A percentile compares a stretch with the other conserved stretches of the same genome.
These are phyloP conservation scores for Pseudocheirus occidentalis DNA, from an alignment of 2,797 vertebrate species.

Conservation along the genomic window DNA sequence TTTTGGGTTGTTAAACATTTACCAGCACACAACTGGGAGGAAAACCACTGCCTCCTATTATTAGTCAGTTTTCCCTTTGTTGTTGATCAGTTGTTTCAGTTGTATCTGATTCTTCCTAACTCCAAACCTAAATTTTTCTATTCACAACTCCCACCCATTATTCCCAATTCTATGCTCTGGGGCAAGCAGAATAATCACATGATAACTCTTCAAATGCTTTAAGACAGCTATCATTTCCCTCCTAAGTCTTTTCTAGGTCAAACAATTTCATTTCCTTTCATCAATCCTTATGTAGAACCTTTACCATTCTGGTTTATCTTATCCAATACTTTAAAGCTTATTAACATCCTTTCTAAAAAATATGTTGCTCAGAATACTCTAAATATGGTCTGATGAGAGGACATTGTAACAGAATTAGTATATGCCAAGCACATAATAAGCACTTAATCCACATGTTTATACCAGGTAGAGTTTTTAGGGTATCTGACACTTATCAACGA, in stretches of 20 bases:
- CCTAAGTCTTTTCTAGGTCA: background rate
- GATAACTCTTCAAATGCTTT: background rate
- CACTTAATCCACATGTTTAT: background rate
- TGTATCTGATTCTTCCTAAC: background rate
- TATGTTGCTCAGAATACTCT: background rate
- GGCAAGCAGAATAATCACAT: background rate
- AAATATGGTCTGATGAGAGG: background rate
- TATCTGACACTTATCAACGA: background rate
- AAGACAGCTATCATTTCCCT: background rate
- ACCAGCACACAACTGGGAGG: background rate
- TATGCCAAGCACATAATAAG: background rate
- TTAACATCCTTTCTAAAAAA: background rate
- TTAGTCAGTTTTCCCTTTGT: background rate
- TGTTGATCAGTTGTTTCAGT: background rate
- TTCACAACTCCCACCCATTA: background rate
- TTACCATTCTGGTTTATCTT: background rate
- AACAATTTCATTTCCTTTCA: background rate
- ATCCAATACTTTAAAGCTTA: background rate
- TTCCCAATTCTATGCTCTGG: background rate
- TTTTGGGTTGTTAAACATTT: background rate
- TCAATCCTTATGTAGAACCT: background rate
- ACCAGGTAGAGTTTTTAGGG: background rate
- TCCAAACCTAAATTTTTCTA: background rate
- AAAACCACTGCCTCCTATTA: background rate
- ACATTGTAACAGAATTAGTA: background rate